Evolutionary conservation across 2,888 invertebrate genomes (phyloP), one percentile per base, ranked within the genome.

Genomic region (Linnaemya vulpina): DNA sequence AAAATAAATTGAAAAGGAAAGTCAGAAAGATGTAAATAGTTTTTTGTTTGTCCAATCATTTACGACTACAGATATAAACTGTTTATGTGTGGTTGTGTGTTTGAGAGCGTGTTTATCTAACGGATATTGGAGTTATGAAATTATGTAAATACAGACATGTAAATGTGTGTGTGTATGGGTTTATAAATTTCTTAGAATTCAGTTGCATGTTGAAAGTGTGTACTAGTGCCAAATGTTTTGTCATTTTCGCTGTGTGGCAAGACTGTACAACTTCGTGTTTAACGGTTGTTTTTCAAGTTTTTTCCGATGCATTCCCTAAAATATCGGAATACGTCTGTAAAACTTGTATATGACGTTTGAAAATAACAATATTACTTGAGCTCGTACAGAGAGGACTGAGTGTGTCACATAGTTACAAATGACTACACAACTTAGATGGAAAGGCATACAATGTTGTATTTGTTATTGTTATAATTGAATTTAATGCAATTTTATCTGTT

Each of bases 121-220:
- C 55, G 49, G 62, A 74, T 74, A 63, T 74, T 49, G 60, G 30
- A n/a, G 62, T 49, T 60, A 62, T 49, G 25, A 35, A 46, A 43
- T n/a, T n/a, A n/a, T n/a, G n/a, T n/a, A 20, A 49, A 70, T 38
- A 40, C 22, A n/a, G 22, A 51, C 38, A 40, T n/a, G n/a, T n/a
- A n/a, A n/a, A n/a, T n/a, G n/a, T n/a, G n/a, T n/a, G n/a, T n/a
- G n/a, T n/a, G n/a, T n/a, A n/a, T n/a, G n/a, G n/a, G 51, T 51
- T 25, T 38, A 51, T 20, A 11, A 51, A 51, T 38, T 74, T 62
- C 63, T 51, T 17, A 51, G 62, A 63, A 51, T 74, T 60, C 20
- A 17, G 35, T 1, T 8, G n/a, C n/a, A n/a, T n/a, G n/a, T n/a
- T n/a, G n/a, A n/a, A n/a, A n/a, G n/a, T n/a, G n/a, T n/a, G n/a